These are phyloP conservation scores for Hydropotes inermis DNA, from an alignment of 2,113 vertebrate species.

Conservation along the genomic window DNA sequence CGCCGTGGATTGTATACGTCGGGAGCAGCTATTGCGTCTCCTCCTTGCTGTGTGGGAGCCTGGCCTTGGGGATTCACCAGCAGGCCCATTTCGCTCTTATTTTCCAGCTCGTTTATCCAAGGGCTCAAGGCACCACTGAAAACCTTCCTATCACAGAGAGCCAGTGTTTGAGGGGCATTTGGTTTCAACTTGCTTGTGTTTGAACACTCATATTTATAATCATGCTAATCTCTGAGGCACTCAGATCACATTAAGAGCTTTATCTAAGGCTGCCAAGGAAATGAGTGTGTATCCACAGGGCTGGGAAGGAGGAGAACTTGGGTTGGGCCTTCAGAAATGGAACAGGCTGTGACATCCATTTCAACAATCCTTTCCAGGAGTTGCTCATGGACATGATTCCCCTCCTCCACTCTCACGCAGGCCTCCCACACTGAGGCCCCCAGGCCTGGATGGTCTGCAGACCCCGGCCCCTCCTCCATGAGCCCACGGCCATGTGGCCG, in stretches of 20 bases:
- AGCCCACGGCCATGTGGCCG: rapidly evolving
- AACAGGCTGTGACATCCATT: constrained; percentile 51
- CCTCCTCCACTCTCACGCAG: rapidly evolving
- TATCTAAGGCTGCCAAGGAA: constrained; percentile 65
- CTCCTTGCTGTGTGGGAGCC: neutral
- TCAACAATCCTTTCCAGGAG: constrained; percentile 29
- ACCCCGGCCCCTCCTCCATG: rapidly evolving
- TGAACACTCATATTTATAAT: constrained; percentile 72
- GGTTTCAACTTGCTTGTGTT: constrained; percentile 65
- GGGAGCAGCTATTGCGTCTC: neutral
- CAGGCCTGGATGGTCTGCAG: neutral
- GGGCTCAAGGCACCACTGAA: neutral
- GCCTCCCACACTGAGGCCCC: neutral
- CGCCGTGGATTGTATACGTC: neutral
- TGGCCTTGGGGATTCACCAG: neutral
- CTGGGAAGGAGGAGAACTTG: constrained; percentile 33
- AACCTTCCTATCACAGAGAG: constrained; percentile 36
- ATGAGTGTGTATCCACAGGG: constrained; percentile 65
- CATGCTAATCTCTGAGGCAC: constrained; percentile 65
- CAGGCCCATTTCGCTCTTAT: neutral
- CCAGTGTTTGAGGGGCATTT: constrained; percentile 54
- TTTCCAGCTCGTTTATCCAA: neutral
- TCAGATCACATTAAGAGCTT: constrained; percentile 68
- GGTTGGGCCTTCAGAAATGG: constrained; percentile 52
- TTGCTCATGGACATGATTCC: neutral